Evolutionary conservation across 2,797 vertebrate genomes (phyloP), one percentile per base, ranked within the genome.

Genomic region (Antrozous pallidus): DNA sequence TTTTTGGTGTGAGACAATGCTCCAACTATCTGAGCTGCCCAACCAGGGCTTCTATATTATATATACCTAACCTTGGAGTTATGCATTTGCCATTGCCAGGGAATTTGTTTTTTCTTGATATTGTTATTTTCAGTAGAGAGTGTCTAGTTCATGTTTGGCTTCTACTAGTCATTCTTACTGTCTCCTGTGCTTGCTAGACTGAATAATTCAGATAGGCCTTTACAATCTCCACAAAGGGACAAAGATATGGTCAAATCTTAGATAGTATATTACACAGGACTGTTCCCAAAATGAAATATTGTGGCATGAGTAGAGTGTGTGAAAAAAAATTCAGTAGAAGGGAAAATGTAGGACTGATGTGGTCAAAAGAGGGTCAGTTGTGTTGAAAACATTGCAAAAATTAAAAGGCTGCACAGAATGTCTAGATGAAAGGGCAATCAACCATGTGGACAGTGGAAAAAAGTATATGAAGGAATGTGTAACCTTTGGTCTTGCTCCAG

Each of bases 371-470:
- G 36, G 17, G 92, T 61, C 22, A 42, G 0, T 36, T 93, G 40
- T 87, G 26, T 49, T 94, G 63, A 78, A 91, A 79, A 96, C 24
- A 33, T 38, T 93, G 90, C 88, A 69, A 75, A 70, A 89, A 89
- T 91, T 22, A 83, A 90, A 94, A 92, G 58, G 8, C 75, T 89
- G 11, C 33, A 65, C 75, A 90, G 33, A 94, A 67, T 58, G 4
- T 22, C 17, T 51, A 73, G 71, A 69, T 2, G 2, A 79, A 91
- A 88, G 3, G 4, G 18, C 67, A 61, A 28, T 93, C 31, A 81
- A 45, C 84, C 56, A n/a, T 58, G 42, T 93, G 61, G 47, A 74
- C n/a, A 93, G 20, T 84, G 47, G 73, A 70, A 22, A 92, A 92
- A 91, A 65, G 40, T 70, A 75, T 94, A 18, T 65, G 31, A 75